Evolutionary conservation across 2,113 vertebrate genomes (phyloP), one percentile per base, ranked within the genome.

Genomic region (Dunckerocampus dactyliophorus): DNA sequence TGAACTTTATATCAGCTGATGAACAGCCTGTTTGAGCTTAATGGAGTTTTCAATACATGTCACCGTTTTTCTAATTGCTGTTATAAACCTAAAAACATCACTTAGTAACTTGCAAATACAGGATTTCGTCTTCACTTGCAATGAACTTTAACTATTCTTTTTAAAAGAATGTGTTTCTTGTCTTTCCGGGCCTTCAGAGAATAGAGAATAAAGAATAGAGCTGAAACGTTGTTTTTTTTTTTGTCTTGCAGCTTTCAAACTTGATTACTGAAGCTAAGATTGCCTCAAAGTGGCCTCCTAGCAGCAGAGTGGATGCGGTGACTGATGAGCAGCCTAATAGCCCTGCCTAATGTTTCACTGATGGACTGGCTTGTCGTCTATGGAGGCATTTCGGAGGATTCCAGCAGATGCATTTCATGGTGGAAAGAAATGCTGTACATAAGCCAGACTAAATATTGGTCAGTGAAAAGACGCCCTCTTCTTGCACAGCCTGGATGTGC

Each of bases 391-490:
- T 82, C 79, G 64, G 70, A 64, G 66, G 81, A 82, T 87, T 77
- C 76, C 72, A 72, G 72, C 73, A 80, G 83, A 85, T 67, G 75
- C 59, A 77, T 78, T 75, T 74, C 62, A 62, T 15, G 8, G 34
- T 16, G 42, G 22, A 16, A 21, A 37, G 6, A 57, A 50, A 11
- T 20, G 10, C 47, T 64, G 60, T 21, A 59, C 24, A 56, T 47
- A 64, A 70, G 37, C n/a, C 67, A 51, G 54, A 14, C 52, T 56
- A 66, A 54, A 64, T 65, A 20, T 50, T 67, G 69, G 34, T 45
- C 57, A 63, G 79, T 62, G 76, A 67, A 80, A 84, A 91, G 85
- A 92, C 92, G 92, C 93, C 93, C 93, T 90, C 92, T 93, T 92
- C 83, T 88, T 89, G 90, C 77, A 70, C 84, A 86, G 71, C 62